phyloP scores from a whole-genome alignment of 2,113 vertebrate species.

The Nibea coibor region DNA sequence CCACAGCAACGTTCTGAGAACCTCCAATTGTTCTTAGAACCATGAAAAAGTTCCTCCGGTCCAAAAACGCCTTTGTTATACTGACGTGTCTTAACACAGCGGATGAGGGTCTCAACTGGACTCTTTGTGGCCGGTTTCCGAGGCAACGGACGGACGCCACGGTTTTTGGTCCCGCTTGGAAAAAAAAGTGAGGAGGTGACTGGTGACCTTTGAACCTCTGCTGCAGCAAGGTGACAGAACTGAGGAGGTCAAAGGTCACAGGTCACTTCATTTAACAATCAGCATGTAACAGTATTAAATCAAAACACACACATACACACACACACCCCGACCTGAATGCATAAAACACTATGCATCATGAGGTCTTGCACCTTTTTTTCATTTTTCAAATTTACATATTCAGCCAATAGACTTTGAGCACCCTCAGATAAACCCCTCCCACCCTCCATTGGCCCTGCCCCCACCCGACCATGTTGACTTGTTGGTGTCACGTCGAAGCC shows the following conservation, averaged over 20 bases:
- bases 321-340: constrained; percentile 48
- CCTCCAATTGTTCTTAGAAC: too few species aligned
- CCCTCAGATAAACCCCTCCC: constrained; percentile 60
- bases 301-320: neutral
- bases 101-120: neutral
- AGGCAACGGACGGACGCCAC: neutral
- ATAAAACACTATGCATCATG: constrained; percentile 42
- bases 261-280: neutral
- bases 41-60: too few species aligned
- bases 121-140: neutral
- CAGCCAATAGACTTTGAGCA: constrained; percentile 70
- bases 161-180: constrained; percentile 67
- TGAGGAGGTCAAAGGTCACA: constrained; percentile 43
- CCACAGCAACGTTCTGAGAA: too few species aligned
- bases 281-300: constrained; percentile 21
- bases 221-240: neutral
- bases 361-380: constrained; percentile 64
- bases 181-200: constrained; percentile 1
- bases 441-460: neutral
- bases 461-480: neutral
- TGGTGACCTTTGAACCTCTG: constrained; percentile 37
- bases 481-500: neutral
- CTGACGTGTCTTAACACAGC: neutral
- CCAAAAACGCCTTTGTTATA: neutral
- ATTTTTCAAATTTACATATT: constrained; percentile 48